Base-by-base conservation (phyloP, 2,113 vertebrate genomes). In the Phainopepla nitens region DNA sequence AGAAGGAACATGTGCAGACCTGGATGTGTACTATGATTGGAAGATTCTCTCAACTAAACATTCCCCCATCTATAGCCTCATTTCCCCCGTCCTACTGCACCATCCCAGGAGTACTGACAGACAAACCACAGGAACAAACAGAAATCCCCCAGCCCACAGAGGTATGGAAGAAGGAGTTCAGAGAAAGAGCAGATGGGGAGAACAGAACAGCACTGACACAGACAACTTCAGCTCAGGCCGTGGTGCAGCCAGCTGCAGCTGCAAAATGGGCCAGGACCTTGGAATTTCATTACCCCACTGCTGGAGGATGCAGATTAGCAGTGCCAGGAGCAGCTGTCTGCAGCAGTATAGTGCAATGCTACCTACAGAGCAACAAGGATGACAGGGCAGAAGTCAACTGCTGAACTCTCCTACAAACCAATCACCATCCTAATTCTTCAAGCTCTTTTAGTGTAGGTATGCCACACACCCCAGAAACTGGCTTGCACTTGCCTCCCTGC, bases 21-120 rank as follows among this genome's bases (percentile, higher is more conserved):
- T n/a, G 31, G 28, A 42, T 60, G 21, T 5, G 19, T 13, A 53
- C 28, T 15, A 4, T 2, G 19, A 57, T 0, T 3, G 3, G 33
- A 81, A 71, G 29, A 42, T 35, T 58, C 10, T 29, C 6, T 18
- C 13, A n/a, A 10, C 11, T 66, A 24, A 35, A 22, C 0, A 1
- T 51, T 3, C 11, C 24, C 60, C 27, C 35, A 41, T 21, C 33
- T 44, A 20, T 0, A 87, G 70, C 39, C 41, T 93, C 49, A n/a
- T 47, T 70, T 82, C 16, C 7, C 44, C 20, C 28, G 29, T 14
- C 29, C 29, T 29, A 49, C 17, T 7, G 9, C 64, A 58, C 15
- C 42, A 51, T 33, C 20, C 47, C 69, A 84, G 56, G 4, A 93
- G 41, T 22, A 78, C 42, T 60, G 61, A 24, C 22, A 64, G 47